These are phyloP conservation scores for Acleris laterana DNA, from an alignment of 2,888 invertebrate genomes.

Conservation along the genomic window DNA sequence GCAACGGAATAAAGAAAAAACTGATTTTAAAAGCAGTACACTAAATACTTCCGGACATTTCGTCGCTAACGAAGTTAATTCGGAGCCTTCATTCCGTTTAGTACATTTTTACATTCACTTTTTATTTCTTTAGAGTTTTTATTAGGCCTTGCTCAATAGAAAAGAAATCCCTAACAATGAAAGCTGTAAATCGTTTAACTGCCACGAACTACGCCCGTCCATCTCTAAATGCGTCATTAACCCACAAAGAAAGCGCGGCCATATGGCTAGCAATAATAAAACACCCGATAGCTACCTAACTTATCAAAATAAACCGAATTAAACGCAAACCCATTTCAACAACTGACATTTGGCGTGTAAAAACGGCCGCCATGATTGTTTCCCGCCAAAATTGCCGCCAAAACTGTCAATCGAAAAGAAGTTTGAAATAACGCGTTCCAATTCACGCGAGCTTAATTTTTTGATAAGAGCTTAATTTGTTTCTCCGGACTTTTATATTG, in stretches of 20 bases:
- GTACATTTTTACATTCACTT: slow-evolving; percentile 28
- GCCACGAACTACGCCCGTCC: slow-evolving; percentile 43
- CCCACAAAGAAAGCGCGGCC: slow-evolving; percentile 46
- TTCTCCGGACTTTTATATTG: slow-evolving; percentile 30
- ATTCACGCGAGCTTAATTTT: slow-evolving; percentile 31
- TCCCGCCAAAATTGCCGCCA: slow-evolving; percentile 47
- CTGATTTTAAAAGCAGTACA: background rate
- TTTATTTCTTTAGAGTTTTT: slow-evolving; percentile 39
- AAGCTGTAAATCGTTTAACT: slow-evolving; percentile 52
- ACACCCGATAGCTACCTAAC: slow-evolving; percentile 39
- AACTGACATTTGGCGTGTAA: slow-evolving; percentile 7
- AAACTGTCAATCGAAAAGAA: slow-evolving; percentile 42
- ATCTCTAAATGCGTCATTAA: slow-evolving; percentile 46
- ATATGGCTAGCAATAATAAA: slow-evolving; percentile 47
- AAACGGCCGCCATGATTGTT: slow-evolving; percentile 17
- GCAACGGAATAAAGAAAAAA: background rate
- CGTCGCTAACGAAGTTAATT: slow-evolving; percentile 23
- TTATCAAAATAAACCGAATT: slow-evolving; percentile 42
- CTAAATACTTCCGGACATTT: background rate
- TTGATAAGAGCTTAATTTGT: slow-evolving; percentile 15
- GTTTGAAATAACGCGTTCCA: slow-evolving; percentile 41
- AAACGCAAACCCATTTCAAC: slow-evolving; percentile 18
- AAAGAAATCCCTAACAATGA: slow-evolving; percentile 49
- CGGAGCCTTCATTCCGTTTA: slow-evolving; percentile 12
- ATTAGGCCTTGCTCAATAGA: slow-evolving; percentile 46